phyloP scores from a whole-genome alignment of 2,888 invertebrate species.

The Melanchra persicariae region DNA sequence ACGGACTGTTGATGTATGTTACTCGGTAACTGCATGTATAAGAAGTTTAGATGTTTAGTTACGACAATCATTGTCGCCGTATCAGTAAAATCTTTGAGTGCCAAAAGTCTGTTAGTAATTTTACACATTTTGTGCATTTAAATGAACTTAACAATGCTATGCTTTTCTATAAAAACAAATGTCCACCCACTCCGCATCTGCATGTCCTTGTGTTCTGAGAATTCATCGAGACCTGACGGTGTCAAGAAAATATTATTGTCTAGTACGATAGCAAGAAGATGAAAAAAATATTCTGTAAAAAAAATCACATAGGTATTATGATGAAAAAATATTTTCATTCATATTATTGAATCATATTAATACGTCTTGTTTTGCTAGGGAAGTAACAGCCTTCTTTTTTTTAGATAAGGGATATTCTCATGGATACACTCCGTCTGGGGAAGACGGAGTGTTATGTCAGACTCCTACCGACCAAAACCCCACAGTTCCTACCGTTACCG shows the following conservation, averaged over 20 bases:
- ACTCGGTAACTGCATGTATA: constrained; percentile 1
- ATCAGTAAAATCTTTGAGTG: not conserved
- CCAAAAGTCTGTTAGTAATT: constrained; percentile 13
- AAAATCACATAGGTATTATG: too few species aligned
- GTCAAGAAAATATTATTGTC: constrained; percentile 1
- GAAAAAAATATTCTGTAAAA: not conserved
- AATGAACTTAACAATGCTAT: not conserved
- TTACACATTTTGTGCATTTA: not conserved
- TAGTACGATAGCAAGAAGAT: not conserved
- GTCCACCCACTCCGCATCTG: constrained; percentile 11
- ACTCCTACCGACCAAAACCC: too few species aligned
- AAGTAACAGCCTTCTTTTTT: constrained; percentile 6
- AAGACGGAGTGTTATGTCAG: too few species aligned
- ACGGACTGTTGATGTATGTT: constrained; percentile 8
- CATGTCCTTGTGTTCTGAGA: constrained; percentile 8
- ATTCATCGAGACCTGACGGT: not conserved
- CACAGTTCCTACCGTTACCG: too few species aligned
- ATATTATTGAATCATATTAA: not conserved
- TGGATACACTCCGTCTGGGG: too few species aligned
- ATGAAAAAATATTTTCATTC: not conserved
- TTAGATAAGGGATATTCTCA: too few species aligned
- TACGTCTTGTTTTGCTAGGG: not conserved
- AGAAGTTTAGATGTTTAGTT: not conserved
- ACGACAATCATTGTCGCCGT: not conserved
- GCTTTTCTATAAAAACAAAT: constrained; percentile 8